Base-by-base conservation (phyloP, 2,113 vertebrate genomes). In the Scolopax mira region DNA sequence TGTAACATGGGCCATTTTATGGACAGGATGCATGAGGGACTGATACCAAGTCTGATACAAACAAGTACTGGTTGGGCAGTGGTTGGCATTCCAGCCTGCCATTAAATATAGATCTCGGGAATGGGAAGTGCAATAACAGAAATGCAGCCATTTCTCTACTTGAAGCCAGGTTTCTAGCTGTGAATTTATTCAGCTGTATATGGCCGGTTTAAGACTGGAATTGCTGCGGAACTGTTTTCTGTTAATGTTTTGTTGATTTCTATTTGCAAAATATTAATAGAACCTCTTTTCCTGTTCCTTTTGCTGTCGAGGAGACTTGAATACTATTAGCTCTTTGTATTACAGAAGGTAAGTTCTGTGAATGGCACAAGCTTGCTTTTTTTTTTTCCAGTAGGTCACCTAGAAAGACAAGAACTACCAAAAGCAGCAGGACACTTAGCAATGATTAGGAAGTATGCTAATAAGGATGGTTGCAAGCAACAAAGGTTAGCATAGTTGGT, bases 311-410 rank as follows among this genome's bases (percentile, higher is more conserved):
- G 98, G 98, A 98, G 97, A 98, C 96, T 98, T 98, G 97, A 98
- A 97, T 96, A 93, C 96, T 98, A 96, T 98, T 98, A 96, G 69
- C 92, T 97, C 91, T 97, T 97, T 98, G 93, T 98, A 98, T 98
- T 98, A 92, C 98, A 99, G 98, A 99, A 99, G 99, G 99, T 99
- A 99, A 99, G 99, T 88, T 72, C 79, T 78, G 35, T 41, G 33
- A 85, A 7, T 79, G 42, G 27, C n/a, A 58, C 44, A 35, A 88
- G n/a, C 11, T 44, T 84, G n/a, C 28, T 28, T 44, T 18, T 51
- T 55, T 31, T 79, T 88, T 74, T 73, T 37, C 35, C 14, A 46
- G 22, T 71, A 80, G 64, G 22, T 69, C 21, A 57, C 21, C 10
- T 64, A 39, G 39, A 93, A 94, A 44, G 49, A 9, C 0, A 69